Evolutionary conservation across 2,113 vertebrate genomes (phyloP).

Genomic region (Pelecanus crispus): DNA sequence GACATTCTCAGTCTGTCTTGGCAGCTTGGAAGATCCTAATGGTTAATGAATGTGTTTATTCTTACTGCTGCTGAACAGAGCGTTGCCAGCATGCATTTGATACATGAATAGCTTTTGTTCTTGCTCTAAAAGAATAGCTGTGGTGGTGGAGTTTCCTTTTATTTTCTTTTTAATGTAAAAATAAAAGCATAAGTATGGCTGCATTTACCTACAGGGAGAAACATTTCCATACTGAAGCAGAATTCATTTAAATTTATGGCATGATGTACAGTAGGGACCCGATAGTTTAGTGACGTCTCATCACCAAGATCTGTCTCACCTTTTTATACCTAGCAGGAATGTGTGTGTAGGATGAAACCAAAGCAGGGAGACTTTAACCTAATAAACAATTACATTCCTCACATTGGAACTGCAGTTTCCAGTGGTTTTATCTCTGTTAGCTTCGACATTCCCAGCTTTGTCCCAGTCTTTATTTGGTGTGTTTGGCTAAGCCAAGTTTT

Average conservation of each 20-base stretch:
- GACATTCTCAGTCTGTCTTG: conserved; percentile 2
- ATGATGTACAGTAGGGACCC: not conserved
- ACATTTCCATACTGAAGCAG: not conserved
- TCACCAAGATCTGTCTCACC: not conserved
- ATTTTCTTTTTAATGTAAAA: not conserved
- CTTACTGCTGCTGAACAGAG: conserved; percentile 23
- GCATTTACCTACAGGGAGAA: not conserved
- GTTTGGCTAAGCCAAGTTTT: not conserved
- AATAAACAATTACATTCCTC: not conserved
- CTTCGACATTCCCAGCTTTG: not conserved
- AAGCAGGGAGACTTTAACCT: not conserved
- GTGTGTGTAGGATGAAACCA: not conserved
- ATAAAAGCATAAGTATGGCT: not conserved
- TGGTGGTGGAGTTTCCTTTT: not conserved
- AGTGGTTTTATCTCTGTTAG: not conserved
- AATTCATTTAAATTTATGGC: not conserved
- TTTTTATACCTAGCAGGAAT: not conserved
- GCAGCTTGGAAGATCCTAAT: not conserved
- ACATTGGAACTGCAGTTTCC: not conserved
- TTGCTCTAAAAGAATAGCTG: not conserved
- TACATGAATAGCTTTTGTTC: conserved; percentile 44
- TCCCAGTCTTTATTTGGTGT: not conserved
- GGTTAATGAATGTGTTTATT: conserved; percentile 49
- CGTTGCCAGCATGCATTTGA: not conserved
- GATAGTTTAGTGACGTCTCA: not conserved